Evolutionary conservation across 2,113 vertebrate genomes (phyloP), one percentile per base, ranked within the genome.

Genomic region (Sphyrna mokarran): DNA sequence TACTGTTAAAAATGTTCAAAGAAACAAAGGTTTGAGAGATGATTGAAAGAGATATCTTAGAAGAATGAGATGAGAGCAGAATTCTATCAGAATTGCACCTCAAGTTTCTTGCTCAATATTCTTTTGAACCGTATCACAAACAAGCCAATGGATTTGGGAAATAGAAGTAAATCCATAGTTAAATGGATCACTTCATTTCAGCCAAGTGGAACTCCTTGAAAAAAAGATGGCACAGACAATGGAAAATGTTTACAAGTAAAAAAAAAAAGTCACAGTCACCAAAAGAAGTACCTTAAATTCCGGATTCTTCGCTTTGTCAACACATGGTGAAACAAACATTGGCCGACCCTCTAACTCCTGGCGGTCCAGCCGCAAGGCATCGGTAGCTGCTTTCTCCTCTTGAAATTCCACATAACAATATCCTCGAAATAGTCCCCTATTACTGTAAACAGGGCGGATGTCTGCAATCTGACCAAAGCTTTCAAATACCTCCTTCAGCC

Each of bases 301-400:
- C 0, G 99, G 99, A 70, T 99, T 98, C 97, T 98, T 99, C 97
- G 97, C 98, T 97, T 99, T 99, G 97, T 99, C 99, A 3, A 99
- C 98, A 94, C 99, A 99, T 0, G 99, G 99, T 0, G 99, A 99
- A 10, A 99, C 99, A 96, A 99, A 99, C 98, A 99, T 99, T 0
- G 99, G 99, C 96, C 99, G 98, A 18, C 98, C 98, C 4, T 98
- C 98, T 83, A 99, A 96, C 0, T 97, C 97, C 37, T 96, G 97
- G 14, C 99, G 97, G 96, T 99, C 99, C 96, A 99, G 89, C 96
- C 97, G 97, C 95, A 99, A 97, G 0, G 99, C 99, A 89, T 98
- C 98, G 0, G 96, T 26, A 0, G 98, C 98, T 0, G 98, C 97
- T n/a, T 96, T 97, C 20, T 97, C 97, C 0, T 98, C 98, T 95